A percentile compares a stretch with the other conserved stretches of the same genome.
Evolutionary conservation across 2,113 vertebrate genomes (phyloP).

Genomic region (Benitochromis conjunctus): DNA sequence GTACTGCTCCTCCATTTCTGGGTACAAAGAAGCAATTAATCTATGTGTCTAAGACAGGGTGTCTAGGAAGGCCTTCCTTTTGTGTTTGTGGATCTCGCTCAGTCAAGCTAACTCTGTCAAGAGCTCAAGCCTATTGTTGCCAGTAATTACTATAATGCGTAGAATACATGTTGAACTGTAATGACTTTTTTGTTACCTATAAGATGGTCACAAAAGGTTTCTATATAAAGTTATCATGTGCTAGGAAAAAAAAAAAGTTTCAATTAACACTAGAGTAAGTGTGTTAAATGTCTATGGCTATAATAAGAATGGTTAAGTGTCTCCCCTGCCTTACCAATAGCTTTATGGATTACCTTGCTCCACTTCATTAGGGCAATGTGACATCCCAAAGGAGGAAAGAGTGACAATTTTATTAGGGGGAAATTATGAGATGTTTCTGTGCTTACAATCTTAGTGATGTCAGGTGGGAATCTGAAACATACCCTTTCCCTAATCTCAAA

Average conservation of each 20-base stretch:
- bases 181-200: slow-evolving; percentile 62
- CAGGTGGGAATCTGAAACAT: slow-evolving; percentile 25
- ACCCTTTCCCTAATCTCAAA: background rate
- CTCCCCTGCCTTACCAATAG: slow-evolving; percentile 42
- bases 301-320: slow-evolving; percentile 68
- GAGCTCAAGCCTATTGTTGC: slow-evolving; percentile 70
- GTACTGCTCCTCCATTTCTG: slow-evolving; percentile 71
- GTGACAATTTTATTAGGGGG: slow-evolving; percentile 71
- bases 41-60: slow-evolving; percentile 59
- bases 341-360: slow-evolving; percentile 64
- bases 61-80: slow-evolving; percentile 62
- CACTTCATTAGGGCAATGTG: slow-evolving; percentile 40
- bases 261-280: slow-evolving; percentile 71
- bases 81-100: slow-evolving; percentile 65
- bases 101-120: slow-evolving; percentile 50
- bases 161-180: slow-evolving; percentile 70
- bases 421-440: slow-evolving; percentile 53
- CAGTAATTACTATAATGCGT: slow-evolving; percentile 80
- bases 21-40: slow-evolving; percentile 83
- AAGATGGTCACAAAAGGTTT: slow-evolving; percentile 49
- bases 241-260: slow-evolving; percentile 59
- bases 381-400: slow-evolving; percentile 48
- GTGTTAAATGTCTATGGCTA: slow-evolving; percentile 59
- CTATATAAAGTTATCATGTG: slow-evolving; percentile 30
- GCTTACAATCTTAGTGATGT: slow-evolving; percentile 32